These are phyloP conservation scores for Caenorhabditis becei DNA, from an alignment of 2,888 invertebrate genomes.

Conservation along the genomic window DNA sequence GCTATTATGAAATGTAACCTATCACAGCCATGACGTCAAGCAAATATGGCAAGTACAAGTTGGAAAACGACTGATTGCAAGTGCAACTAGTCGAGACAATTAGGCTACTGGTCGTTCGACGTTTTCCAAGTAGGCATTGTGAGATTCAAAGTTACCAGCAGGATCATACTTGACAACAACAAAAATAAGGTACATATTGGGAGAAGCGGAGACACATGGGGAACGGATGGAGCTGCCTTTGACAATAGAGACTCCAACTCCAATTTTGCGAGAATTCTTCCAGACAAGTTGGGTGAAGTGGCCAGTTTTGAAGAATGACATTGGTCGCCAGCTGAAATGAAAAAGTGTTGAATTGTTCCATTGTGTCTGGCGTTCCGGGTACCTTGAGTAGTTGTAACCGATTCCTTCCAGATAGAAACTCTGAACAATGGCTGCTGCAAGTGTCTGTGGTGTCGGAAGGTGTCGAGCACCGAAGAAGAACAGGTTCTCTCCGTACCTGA, in stretches of 20 bases:
- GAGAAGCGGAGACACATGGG: constrained; percentile 45
- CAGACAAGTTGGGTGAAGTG: constrained; percentile 80
- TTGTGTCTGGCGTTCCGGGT: neutral
- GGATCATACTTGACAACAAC: constrained; percentile 78
- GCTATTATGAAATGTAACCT: neutral
- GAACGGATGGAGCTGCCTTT: constrained; percentile 48
- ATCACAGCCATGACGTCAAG: constrained; percentile 23
- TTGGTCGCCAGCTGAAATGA: constrained; percentile 65
- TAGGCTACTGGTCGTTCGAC: constrained; percentile 60
- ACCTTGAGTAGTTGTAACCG: constrained; percentile 74
- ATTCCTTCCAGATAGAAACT: constrained; percentile 76
- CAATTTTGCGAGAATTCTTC: constrained; percentile 71
- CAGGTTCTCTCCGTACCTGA: constrained; percentile 77
- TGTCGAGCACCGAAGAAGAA: constrained; percentile 74
- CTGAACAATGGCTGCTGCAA: constrained; percentile 75
- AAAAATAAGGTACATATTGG: constrained; percentile 66
- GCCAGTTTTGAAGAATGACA: constrained; percentile 70
- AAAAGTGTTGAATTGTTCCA: too few species aligned
- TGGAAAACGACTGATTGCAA: neutral
- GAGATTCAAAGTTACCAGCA: constrained; percentile 72
- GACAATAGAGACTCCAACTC: constrained; percentile 75
- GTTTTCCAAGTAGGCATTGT: constrained; percentile 66
- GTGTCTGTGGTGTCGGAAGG: constrained; percentile 69
- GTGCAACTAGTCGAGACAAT: neutral
- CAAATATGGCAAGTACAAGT: constrained; percentile 29